phyloP scores from a whole-genome alignment of 2,113 vertebrate species.

The Thunnus thynnus region DNA sequence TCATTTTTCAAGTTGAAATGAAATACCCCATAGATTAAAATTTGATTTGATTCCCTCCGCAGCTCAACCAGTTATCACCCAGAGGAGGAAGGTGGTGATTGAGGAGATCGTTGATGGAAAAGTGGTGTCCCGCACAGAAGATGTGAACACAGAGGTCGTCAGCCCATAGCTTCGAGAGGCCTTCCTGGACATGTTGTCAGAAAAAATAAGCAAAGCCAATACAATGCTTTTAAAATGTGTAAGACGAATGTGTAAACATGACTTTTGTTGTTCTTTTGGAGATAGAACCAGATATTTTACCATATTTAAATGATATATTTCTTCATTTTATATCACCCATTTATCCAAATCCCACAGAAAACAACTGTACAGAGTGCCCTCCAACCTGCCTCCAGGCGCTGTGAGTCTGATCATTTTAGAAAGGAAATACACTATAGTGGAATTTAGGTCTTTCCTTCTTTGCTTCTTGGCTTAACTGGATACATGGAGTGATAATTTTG shows the following conservation, averaged over 20 bases:
- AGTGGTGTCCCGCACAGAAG: slow-evolving; percentile 82
- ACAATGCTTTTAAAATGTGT: neutral
- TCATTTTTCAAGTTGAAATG: neutral
- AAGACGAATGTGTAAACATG: neutral
- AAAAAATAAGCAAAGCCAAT: neutral
- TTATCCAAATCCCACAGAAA: neutral
- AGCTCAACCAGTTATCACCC: slow-evolving; percentile 79
- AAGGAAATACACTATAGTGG: fast-evolving
- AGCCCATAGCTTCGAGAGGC: neutral
- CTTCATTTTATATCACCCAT: neutral
- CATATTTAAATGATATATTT: neutral
- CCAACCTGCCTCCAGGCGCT: neutral
- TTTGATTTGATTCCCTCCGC: neutral
- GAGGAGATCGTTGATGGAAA: slow-evolving; percentile 87
- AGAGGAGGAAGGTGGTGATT: slow-evolving; percentile 84
- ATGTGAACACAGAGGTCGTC: slow-evolving; percentile 46
- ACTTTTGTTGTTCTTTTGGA: neutral
- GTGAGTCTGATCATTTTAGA: neutral
- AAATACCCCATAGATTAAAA: neutral
- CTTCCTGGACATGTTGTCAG: neutral
- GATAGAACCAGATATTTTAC: neutral
- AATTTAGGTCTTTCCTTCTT: neutral
- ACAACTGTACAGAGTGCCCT: neutral
- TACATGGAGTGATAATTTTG: neutral
- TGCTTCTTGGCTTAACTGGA: neutral